Percentiles rank a stretch among this genome's conserved stretches.
Conservation (phyloP, 1,140 invertebrate genomes). For the Drosophila rufa region DNA sequence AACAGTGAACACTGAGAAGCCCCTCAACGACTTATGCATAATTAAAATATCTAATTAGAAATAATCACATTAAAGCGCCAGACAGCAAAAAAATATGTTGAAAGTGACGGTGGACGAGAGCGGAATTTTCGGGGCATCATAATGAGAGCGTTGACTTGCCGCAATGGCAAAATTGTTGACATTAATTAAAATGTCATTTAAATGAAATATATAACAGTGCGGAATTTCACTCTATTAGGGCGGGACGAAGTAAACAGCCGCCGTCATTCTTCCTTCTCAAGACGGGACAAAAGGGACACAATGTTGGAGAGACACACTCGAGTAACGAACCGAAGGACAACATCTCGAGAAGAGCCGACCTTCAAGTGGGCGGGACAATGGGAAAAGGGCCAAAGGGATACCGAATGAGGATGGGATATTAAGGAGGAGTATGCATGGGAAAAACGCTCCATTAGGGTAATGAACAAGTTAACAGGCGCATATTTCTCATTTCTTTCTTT, state of each 20-base stretch:
- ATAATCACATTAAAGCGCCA: conserved; percentile 42
- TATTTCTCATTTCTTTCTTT: conserved; percentile 73
- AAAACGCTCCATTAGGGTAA: conserved; percentile 81
- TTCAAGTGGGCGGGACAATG: conserved; percentile 16
- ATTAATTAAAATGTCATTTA: conserved; percentile 84
- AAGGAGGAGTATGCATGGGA: conserved; percentile 51
- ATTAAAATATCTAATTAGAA: conserved; percentile 51
- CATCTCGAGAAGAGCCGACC: conserved; percentile 26
- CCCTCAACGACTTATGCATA: conserved; percentile 31
- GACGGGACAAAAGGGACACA: conserved; percentile 22
- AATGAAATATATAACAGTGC: conserved; percentile 80
- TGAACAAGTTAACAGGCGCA: conserved; percentile 83
- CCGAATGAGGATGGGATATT: conserved; percentile 29
- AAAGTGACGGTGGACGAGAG: conserved; percentile 15
- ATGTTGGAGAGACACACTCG: conserved; percentile 13
- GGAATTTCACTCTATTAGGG: conserved; percentile 66
- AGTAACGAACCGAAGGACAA: conserved; percentile 45
- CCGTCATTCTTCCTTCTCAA: conserved; percentile 16
- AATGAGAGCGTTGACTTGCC: conserved; percentile 50
- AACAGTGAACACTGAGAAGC: conserved; percentile 2
- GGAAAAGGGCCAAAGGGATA: conserved; percentile 45
- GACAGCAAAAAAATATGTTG: conserved; percentile 33
- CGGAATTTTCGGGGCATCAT: conserved; percentile 28
- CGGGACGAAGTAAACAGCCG: conserved; percentile 34
- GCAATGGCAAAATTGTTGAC: conserved; percentile 76